phyloP scores from a whole-genome alignment of 37 sponge, comb jelly and placozoan genomes.

The Agelas oroides region DNA sequence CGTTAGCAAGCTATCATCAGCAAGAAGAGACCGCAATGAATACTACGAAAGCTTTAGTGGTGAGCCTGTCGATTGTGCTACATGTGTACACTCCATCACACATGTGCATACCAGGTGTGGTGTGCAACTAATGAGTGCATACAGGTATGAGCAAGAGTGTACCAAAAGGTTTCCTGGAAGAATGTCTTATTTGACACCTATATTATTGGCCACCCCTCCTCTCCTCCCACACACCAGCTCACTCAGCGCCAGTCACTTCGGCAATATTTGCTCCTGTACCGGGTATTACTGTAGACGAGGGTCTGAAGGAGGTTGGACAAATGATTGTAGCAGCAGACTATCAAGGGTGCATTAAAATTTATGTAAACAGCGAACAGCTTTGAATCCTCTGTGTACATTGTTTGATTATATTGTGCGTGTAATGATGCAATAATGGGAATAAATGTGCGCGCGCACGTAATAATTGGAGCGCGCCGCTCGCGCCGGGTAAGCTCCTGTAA shows the following conservation, averaged over 20 bases:
- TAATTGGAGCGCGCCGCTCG: background rate
- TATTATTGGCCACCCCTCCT: no score
- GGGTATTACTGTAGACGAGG: slow-evolving; percentile 85
- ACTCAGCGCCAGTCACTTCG: slow-evolving; percentile 84
- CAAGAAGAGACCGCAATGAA: slow-evolving; percentile 89
- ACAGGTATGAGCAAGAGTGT: no score
- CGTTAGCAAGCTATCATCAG: slow-evolving; percentile 71
- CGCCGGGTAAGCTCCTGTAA: no score
- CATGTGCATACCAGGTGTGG: no score
- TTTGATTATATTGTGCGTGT: background rate
- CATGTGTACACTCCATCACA: no score
- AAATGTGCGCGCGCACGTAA: background rate
- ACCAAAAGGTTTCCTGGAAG: no score
- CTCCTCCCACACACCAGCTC: slow-evolving; percentile 25
- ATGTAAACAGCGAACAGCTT: slow-evolving; percentile 70
- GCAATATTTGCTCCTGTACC: slow-evolving; percentile 95
- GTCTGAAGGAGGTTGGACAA: slow-evolving; percentile 81
- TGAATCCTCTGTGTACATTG: background rate
- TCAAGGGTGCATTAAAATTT: slow-evolving; percentile 87
- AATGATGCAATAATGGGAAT: background rate
- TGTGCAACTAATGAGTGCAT: no score
- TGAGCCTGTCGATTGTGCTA: slow-evolving; percentile 18
- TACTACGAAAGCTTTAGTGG: slow-evolving; percentile 88
- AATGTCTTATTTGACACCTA: no score
- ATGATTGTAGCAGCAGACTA: slow-evolving; percentile 94